Conservation (phyloP, 37 sponge, comb jelly and placozoan species). For the Bolinopsis microptera region DNA sequence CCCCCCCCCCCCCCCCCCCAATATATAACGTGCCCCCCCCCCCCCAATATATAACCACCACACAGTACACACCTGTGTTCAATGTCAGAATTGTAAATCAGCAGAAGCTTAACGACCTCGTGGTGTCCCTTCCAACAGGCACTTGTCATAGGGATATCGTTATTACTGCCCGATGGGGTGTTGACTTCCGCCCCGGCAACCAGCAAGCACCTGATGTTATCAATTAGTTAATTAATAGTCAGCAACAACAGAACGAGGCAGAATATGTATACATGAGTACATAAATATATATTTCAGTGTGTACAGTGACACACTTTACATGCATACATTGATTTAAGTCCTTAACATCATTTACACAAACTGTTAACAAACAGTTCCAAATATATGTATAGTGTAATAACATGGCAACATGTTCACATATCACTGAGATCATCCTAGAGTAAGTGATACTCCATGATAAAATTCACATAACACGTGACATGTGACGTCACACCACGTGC, state of each 20-base stretch:
- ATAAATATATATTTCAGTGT: background rate
- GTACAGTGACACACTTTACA: background rate
- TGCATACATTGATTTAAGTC: background rate
- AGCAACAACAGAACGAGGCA: no score
- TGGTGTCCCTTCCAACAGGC: slow-evolving; percentile 66
- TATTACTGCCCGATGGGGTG: slow-evolving; percentile 57
- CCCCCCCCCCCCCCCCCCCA: no score
- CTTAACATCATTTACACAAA: background rate
- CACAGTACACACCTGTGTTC: slow-evolving; percentile 63
- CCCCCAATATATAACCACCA: no score
- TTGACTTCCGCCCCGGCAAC: slow-evolving; percentile 41
- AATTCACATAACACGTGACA: no score
- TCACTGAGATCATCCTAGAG: no score
- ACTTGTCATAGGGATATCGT: slow-evolving; percentile 67
- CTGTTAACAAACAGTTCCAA: no score
- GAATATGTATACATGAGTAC: background rate
- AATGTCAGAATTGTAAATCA: slow-evolving; percentile 56
- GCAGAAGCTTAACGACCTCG: slow-evolving; percentile 57
- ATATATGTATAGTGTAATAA: background rate
- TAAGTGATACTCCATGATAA: no score
- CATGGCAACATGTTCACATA: no score
- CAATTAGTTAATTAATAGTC: background rate
- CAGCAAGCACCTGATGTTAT: slow-evolving; percentile 8
- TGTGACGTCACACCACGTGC: no score
- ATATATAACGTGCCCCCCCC: no score